These are phyloP conservation scores for Clanis bilineata DNA, from an alignment of 2,888 invertebrate genomes.

Conservation along the genomic window DNA sequence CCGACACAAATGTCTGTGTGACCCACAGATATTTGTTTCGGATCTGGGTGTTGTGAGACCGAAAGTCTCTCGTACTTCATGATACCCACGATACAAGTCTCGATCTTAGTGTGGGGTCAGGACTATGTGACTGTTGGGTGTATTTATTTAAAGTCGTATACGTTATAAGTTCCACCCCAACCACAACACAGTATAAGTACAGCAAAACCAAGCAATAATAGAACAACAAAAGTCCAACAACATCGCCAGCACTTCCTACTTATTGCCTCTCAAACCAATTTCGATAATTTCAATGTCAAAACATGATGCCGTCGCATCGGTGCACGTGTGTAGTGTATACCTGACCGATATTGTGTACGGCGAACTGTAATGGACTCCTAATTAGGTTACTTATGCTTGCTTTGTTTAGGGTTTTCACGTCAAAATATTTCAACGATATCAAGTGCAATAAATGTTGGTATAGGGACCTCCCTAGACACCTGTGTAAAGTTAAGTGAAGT, in stretches of 20 bases:
- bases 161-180: no score
- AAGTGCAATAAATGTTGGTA: not conserved
- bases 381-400: constrained; percentile 38
- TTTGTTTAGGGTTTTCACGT: constrained; percentile 9
- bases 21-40: no score
- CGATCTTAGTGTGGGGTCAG: no score
- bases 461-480: no score
- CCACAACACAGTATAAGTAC: no score
- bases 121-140: no score
- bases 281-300: not conserved
- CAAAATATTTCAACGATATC: not conserved
- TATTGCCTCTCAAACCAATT: not conserved
- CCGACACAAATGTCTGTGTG: no score
- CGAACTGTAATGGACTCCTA: constrained; percentile 31
- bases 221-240: not conserved
- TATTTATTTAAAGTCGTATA: no score
- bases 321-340: not conserved
- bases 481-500: no score
- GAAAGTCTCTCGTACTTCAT: no score
- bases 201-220: not conserved
- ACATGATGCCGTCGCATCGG: not conserved
- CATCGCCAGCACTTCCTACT: not conserved
- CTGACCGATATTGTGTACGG: not conserved
- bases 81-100: no score
- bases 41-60: no score